Conservation (phyloP, 1,140 invertebrate genomes). For the Phocides pigmalion region DNA sequence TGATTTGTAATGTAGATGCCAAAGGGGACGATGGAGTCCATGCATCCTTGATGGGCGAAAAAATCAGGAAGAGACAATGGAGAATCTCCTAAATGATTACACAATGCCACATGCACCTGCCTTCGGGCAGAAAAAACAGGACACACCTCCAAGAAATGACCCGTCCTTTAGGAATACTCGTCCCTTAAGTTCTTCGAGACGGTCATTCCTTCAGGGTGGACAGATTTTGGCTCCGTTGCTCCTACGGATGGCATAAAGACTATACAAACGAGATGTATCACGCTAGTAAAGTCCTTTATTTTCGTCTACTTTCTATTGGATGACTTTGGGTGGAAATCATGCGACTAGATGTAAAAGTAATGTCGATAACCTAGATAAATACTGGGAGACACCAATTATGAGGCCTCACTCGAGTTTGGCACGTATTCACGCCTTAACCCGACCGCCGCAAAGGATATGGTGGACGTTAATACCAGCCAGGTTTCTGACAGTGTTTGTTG, state of each 20-base stretch:
- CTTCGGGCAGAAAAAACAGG: too few species aligned
- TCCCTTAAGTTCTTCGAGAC: not conserved
- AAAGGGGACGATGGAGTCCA: too few species aligned
- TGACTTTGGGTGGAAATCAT: not conserved
- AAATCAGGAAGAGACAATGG: too few species aligned
- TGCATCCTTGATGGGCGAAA: too few species aligned
- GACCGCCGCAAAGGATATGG: not conserved
- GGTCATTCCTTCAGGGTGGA: slow-evolving; percentile 1
- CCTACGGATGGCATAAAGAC: not conserved
- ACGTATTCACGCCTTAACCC: not conserved
- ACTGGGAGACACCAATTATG: not conserved
- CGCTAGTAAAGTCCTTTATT: not conserved
- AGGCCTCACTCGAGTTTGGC: not conserved
- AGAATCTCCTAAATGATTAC: too few species aligned
- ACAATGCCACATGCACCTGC: too few species aligned
- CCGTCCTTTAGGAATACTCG: too few species aligned
- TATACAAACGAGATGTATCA: not conserved
- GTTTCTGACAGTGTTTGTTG: not conserved
- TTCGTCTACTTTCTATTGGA: not conserved
- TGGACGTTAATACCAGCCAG: not conserved
- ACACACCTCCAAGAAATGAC: too few species aligned
- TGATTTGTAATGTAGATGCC: too few species aligned
- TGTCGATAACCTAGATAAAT: not conserved
- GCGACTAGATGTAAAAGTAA: not conserved
- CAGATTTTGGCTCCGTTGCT: not conserved